Evolutionary conservation across 2,888 invertebrate species (phyloP).

Genomic region (Acronicta aceris): DNA sequence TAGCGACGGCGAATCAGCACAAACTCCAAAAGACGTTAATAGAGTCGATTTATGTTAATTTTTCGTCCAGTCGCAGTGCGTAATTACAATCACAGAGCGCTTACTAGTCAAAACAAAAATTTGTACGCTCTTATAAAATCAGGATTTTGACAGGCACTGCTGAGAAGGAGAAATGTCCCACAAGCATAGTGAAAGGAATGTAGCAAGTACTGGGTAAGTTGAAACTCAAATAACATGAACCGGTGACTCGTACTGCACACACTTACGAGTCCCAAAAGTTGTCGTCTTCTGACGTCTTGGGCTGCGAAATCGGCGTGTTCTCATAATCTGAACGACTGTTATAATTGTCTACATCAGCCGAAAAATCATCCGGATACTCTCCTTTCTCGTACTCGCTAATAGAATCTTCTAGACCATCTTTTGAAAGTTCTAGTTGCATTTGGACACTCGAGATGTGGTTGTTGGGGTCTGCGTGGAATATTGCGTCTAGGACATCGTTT

Average conservation of each 20-base stretch:
- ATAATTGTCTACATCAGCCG: constrained; percentile 76
- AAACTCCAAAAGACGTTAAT: neutral
- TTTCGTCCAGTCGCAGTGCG: constrained; percentile 4
- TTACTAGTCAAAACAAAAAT: constrained; percentile 4
- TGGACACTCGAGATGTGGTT: constrained; percentile 62
- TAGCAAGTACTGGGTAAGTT: constrained; percentile 5
- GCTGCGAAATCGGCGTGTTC: constrained; percentile 71
- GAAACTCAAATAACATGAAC: neutral
- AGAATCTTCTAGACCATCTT: constrained; percentile 55
- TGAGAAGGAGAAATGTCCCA: neutral
- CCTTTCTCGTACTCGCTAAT: constrained; percentile 57
- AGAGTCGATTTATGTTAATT: neutral
- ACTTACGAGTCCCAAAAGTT: constrained; percentile 78
- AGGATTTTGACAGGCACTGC: constrained; percentile 9
- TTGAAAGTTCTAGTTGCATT: constrained; percentile 59
- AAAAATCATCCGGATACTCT: constrained; percentile 72
- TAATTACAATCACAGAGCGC: constrained; percentile 3
- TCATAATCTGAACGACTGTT: constrained; percentile 68
- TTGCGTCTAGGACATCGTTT: constrained; percentile 68
- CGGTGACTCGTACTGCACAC: constrained; percentile 1
- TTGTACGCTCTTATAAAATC: constrained; percentile 6
- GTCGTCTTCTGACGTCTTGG: constrained; percentile 75
- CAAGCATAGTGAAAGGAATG: neutral
- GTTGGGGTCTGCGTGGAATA: constrained; percentile 62
- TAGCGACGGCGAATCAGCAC: constrained; percentile 13